Evolutionary conservation across 2,888 invertebrate genomes (phyloP).

Genomic region (Tribolium freemani): DNA sequence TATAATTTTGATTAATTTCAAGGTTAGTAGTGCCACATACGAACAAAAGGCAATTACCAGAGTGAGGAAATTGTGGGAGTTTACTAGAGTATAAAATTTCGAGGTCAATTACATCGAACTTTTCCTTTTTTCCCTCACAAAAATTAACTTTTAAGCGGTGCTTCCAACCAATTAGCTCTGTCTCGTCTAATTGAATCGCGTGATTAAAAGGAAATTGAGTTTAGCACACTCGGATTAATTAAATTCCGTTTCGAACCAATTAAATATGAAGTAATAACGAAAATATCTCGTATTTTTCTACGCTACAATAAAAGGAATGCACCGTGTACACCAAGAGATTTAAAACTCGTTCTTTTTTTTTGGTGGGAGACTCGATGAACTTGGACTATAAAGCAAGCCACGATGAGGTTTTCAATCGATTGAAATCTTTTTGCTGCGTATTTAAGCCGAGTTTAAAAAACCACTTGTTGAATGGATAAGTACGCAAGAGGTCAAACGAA

Average conservation of each 20-base stretch:
- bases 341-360: slow-evolving; percentile 5
- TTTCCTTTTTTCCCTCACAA: background rate
- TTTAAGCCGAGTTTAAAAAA: background rate
- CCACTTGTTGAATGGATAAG: background rate
- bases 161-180: background rate
- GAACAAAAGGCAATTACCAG: slow-evolving; percentile 27
- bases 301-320: background rate
- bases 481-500: background rate
- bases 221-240: slow-evolving; percentile 18
- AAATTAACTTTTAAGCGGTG: background rate
- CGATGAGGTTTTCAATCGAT: background rate
- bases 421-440: background rate
- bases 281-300: background rate
- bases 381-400: slow-evolving; percentile 7
- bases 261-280: background rate
- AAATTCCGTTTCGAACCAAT: slow-evolving; percentile 10
- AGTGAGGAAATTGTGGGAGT: slow-evolving; percentile 21
- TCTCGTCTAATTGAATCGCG: background rate
- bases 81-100: slow-evolving; percentile 11
- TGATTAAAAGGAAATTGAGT: slow-evolving; percentile 7
- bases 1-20: slow-evolving; percentile 7
- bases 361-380: slow-evolving; percentile 4
- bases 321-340: background rate
- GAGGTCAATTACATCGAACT: slow-evolving; percentile 6
- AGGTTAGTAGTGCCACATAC: background rate